Evolutionary conservation across 2,113 vertebrate genomes (phyloP).

Genomic region (Lethenteron camtschaticum): DNA sequence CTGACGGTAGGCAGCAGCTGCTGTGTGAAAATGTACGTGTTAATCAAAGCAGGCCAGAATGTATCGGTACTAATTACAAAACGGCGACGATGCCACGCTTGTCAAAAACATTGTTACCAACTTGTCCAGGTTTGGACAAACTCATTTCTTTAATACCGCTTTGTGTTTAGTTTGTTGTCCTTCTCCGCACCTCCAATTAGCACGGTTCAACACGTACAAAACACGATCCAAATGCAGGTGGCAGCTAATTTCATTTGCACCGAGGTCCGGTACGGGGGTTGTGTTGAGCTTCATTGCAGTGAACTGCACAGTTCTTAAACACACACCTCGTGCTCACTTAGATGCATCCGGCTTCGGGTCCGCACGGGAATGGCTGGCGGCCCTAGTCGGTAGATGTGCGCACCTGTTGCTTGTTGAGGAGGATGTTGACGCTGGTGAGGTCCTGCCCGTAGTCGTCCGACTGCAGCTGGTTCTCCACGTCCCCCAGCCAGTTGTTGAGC

Average conservation of each 20-base stretch:
- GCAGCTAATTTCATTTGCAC: background rate
- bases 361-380: too few species aligned
- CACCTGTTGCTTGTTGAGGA: constrained; percentile 66
- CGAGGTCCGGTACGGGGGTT: background rate
- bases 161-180: too few species aligned
- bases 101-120: too few species aligned
- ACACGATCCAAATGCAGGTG: background rate
- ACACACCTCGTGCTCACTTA: background rate
- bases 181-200: too few species aligned
- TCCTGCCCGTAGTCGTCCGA: constrained; percentile 46
- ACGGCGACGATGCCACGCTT: too few species aligned
- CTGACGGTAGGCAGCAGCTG: too few species aligned
- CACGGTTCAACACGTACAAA: background rate
- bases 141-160: too few species aligned
- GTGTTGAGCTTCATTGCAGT: background rate
- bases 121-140: too few species aligned
- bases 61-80: too few species aligned
- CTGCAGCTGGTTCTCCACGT: constrained; percentile 41
- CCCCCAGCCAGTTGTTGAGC: constrained; percentile 44
- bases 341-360: background rate
- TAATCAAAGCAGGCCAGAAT: too few species aligned
- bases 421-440: constrained; percentile 58
- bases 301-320: background rate
- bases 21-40: too few species aligned
- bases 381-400: background rate